Evolutionary conservation across 2,888 invertebrate genomes (phyloP).

Genomic region (Amphipoea lucens): DNA sequence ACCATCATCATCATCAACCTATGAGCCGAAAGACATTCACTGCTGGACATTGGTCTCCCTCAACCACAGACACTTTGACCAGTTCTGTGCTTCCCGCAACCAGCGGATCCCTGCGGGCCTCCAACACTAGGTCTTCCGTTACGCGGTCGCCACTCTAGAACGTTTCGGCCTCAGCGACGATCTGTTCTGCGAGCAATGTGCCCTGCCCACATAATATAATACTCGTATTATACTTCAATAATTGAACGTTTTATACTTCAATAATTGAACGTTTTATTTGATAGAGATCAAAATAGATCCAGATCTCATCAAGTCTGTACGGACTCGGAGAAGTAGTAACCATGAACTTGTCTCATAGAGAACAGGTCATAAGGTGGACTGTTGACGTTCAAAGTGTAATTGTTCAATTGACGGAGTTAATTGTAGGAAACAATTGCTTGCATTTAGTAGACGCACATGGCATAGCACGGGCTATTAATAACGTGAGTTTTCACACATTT

Average conservation of each 20-base stretch:
- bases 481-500: constrained; percentile 14
- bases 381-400: constrained; percentile 58
- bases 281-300: not conserved
- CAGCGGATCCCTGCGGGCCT: not conserved
- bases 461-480: constrained; percentile 21
- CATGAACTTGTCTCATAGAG: constrained; percentile 56
- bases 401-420: constrained; percentile 55
- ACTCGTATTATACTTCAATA: not conserved
- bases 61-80: too few species aligned
- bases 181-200: not conserved
- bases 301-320: constrained; percentile 3
- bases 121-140: not conserved
- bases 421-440: constrained; percentile 59
- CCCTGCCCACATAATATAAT: not conserved
- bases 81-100: not conserved
- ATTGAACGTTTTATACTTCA: not conserved
- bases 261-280: not conserved
- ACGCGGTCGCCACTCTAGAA: not conserved
- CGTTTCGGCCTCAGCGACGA: not conserved
- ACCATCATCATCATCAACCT: too few species aligned
- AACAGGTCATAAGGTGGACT: constrained; percentile 37
- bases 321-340: constrained; percentile 25
- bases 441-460: constrained; percentile 47
- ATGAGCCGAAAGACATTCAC: not conserved
- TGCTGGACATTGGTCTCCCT: not conserved